Evolutionary conservation across 2,113 vertebrate species (phyloP).

Genomic region (Coptodon rendalli): DNA sequence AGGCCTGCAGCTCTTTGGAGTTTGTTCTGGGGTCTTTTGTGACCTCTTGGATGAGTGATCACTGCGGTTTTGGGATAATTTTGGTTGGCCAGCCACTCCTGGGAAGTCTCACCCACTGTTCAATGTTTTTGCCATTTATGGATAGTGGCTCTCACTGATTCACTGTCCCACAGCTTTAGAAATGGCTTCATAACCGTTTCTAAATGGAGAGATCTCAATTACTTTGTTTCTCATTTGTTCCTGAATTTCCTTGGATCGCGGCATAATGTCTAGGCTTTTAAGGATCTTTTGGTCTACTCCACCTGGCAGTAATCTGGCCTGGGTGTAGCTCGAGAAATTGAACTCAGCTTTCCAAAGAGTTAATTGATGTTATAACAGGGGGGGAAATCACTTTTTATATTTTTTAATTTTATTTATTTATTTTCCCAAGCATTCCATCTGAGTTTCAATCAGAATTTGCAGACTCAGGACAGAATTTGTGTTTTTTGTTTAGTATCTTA

Average conservation of each 20-base stretch:
- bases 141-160: neutral
- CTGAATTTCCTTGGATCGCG: neutral
- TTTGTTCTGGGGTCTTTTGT: neutral
- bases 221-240: neutral
- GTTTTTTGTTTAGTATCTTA: neutral
- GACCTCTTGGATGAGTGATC: neutral
- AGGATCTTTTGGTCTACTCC: neutral
- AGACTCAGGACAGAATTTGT: neutral
- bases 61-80: neutral
- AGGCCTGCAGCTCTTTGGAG: neutral
- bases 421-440: neutral
- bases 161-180: neutral
- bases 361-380: neutral
- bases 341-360: neutral
- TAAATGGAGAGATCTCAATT: neutral
- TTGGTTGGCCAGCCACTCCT: neutral
- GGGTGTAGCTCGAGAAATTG: neutral
- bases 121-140: neutral
- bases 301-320: neutral
- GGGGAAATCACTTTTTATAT: neutral
- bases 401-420: neutral
- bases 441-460: neutral
- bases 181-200: neutral
- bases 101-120: neutral
- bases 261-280: neutral